A percentile compares a stretch with the other conserved stretches of the same genome.
These are phyloP conservation scores for Haemorhous mexicanus DNA, from an alignment of 2,113 vertebrate species.

Conservation along the genomic window DNA sequence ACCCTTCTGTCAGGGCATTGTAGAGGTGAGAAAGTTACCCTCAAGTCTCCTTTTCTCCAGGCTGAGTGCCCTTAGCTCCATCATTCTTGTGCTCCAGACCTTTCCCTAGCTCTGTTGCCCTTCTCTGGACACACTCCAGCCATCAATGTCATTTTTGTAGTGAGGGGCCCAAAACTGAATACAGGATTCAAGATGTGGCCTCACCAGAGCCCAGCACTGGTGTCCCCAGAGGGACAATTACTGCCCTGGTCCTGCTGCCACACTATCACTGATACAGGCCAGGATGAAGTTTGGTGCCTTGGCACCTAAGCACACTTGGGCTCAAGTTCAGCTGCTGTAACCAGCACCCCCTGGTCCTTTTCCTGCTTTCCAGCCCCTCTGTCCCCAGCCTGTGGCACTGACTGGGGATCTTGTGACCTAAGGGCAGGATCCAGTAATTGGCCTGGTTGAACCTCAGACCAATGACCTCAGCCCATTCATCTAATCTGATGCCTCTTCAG, in stretches of 20 bases:
- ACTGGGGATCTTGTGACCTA: background rate
- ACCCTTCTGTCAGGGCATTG: background rate
- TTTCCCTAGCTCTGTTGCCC: background rate
- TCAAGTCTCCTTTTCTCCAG: background rate
- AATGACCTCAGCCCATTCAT: accelerated
- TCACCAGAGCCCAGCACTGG: background rate
- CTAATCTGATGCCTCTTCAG: background rate
- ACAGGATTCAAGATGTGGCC: accelerated
- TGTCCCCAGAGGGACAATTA: background rate
- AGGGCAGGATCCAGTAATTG: accelerated
- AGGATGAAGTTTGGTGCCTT: background rate
- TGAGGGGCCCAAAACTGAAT: background rate
- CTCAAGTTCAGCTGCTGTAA: background rate
- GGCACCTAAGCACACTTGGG: background rate
- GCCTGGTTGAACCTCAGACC: background rate
- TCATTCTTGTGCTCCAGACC: background rate
- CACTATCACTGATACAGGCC: background rate
- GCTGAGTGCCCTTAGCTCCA: background rate
- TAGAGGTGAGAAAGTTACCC: background rate
- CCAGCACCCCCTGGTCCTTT: background rate
- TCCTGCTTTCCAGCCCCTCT: background rate
- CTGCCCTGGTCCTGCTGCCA: background rate
- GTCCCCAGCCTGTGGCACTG: background rate
- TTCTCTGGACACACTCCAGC: background rate
- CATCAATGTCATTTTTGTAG: background rate